Evolutionary conservation across 2,113 vertebrate species (phyloP), one percentile per base, ranked within the genome.

Genomic region (Phyllostomus hastatus): DNA sequence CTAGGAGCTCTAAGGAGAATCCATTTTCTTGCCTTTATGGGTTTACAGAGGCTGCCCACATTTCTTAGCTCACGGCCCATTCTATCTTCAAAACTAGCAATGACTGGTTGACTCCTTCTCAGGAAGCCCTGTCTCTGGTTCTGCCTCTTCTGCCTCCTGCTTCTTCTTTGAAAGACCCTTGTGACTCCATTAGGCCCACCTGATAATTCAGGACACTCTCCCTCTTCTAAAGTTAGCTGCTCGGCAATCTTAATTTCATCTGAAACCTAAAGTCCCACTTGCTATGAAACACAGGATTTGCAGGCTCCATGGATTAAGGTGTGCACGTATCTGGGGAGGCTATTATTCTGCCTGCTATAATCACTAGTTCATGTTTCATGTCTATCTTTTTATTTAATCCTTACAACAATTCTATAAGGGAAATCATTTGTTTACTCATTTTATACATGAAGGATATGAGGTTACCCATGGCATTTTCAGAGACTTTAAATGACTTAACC

Each of bases 361-460:
- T 16, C 19, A 83, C 46, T 28, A 24, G 9, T 38, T 22, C 33
- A 24, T 1, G 33, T 41, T 52, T 87, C 79, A 46, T 41, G 54
- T 52, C 12, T 8, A 28, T 76, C 50, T 59, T 69, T 81, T 89
- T 61, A 82, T 79, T 91, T 87, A 84, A 57, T 70, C 20, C 52
- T 52, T 28, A 41, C 69, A 69, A 67, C 33, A 84, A 48, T 41
- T 54, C 50, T 35, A 7, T 54, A 28, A 75, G 57, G 50, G 66
- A 88, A 73, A 52, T n/a, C 61, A 35, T 16, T 31, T 31, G 59
- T 80, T 69, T 75, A 54, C 14, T 80, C 14, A 80, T 70, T 94
- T 91, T 46, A 70, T 52, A 92, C 10, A 43, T 11, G 59, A 70
- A 35, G 38, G 70, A 82, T 70, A 61, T 66, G 41, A 85, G 24